Percentiles rank a stretch among this genome's conserved stretches.
Conservation (phyloP, 2,113 vertebrate species). For the Hylia prasina region DNA sequence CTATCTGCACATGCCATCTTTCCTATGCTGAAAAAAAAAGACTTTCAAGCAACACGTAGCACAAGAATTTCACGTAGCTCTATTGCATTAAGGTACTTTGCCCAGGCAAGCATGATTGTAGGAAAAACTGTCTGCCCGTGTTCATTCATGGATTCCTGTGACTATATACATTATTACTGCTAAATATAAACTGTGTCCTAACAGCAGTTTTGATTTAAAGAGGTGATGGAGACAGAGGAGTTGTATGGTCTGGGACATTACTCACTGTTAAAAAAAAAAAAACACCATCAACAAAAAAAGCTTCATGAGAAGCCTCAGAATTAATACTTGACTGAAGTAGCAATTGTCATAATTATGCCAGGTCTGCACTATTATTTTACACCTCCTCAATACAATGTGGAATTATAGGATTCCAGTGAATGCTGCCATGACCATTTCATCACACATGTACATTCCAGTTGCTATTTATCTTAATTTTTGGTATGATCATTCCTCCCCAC, state of each 20-base stretch:
- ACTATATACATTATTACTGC: neutral
- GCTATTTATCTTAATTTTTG: neutral
- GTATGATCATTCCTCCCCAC: neutral
- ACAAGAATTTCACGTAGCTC: neutral
- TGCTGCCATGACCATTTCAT: neutral
- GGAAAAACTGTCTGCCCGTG: neutral
- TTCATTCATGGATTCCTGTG: conserved; percentile 34
- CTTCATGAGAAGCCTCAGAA: neutral
- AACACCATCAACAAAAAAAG: neutral
- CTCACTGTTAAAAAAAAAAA: neutral
- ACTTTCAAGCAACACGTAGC: neutral
- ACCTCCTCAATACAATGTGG: neutral
- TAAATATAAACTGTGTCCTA: conserved; percentile 56
- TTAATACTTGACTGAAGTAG: neutral
- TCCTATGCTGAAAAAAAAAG: neutral
- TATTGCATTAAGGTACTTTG: neutral
- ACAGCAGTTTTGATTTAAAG: conserved; percentile 55
- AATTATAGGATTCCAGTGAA: neutral
- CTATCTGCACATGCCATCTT: neutral
- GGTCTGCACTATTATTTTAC: neutral
- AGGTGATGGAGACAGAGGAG: conserved; percentile 38
- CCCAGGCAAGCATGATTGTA: conserved; percentile 34
- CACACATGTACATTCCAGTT: neutral
- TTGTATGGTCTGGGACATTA: conserved; percentile 3
- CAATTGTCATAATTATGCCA: neutral